These are phyloP conservation scores for Antigone vipio DNA, from an alignment of 2,113 vertebrate genomes.

Conservation along the genomic window DNA sequence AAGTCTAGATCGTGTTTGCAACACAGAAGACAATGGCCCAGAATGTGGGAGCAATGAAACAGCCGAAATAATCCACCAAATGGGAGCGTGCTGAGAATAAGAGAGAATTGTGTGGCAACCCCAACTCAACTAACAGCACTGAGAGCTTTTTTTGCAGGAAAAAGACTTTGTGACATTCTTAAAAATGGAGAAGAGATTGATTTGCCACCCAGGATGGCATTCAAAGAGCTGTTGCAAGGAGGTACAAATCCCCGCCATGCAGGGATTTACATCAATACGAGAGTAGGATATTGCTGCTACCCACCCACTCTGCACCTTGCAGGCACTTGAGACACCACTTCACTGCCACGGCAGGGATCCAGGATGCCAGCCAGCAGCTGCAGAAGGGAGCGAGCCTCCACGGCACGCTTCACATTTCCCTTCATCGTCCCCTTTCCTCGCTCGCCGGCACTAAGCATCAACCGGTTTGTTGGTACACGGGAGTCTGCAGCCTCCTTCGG, in stretches of 20 bases:
- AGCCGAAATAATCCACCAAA: background rate
- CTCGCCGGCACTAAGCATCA: background rate
- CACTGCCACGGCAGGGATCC: fast-evolving
- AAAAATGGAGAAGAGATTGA: background rate
- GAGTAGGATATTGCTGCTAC: background rate
- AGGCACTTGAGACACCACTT: background rate
- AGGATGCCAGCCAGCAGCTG: background rate
- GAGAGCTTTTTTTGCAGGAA: background rate
- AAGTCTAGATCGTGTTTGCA: background rate
- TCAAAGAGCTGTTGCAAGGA: background rate
- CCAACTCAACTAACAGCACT: background rate
- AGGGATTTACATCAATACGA: background rate
- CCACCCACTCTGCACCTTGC: background rate
- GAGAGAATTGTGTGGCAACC: background rate
- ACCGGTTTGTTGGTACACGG: background rate
- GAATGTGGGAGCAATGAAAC: background rate
- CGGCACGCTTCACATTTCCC: background rate
- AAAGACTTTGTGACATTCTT: background rate
- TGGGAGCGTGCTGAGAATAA: background rate
- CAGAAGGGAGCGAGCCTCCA: background rate
- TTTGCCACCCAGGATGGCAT: background rate
- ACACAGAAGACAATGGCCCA: background rate
- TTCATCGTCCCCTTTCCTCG: background rate
- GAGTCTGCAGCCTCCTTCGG: conserved; percentile 21
- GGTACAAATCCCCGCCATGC: background rate